Evolutionary conservation across 2,113 vertebrate genomes (phyloP), one percentile per base, ranked within the genome.

Genomic region (Python bivittatus): DNA sequence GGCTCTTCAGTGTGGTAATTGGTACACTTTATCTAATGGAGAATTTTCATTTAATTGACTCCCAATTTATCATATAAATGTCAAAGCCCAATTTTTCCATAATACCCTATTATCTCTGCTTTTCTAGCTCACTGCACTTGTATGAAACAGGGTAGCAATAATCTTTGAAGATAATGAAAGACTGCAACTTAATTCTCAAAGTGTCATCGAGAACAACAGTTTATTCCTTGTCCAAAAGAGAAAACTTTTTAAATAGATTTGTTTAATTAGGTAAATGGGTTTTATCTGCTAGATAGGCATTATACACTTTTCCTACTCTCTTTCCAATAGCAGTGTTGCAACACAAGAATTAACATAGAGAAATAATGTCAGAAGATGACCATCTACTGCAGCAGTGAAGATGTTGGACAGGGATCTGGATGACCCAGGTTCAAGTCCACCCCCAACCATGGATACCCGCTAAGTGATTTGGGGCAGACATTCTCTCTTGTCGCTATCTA

Each of bases 21-120:
- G 97, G 95, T 96, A 96, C 91, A 95, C 96, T 97, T 97, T 97
- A 97, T 97, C 96, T 98, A 98, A 97, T 97, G 95, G 95, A 97
- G 90, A 96, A 97, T 97, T 98, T 97, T 97, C 95, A 96, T 97
- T 96, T 98, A 98, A 98, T 98, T 98, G 97, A 97, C 97, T 98
- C 96, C 91, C 97, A 96, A 98, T 97, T 97, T 97, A 97, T 98
- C 97, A 97, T 93, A 97, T 94, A 97, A 98, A 97, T 97, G 97
- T 98, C 97, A 97, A 97, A 97, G 96, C 94, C 94, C 97, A 97
- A 96, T 97, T 97, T 98, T 95, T 90, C 94, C 96, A 95, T 98
- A 98, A 98, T 97, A 97, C 97, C 96, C 95, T 96, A 97, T 98
- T 97, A 98, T 97, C 96, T 97, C 94, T 93, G 94, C 94, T 95